Evolutionary conservation across 2,888 invertebrate genomes (phyloP).

Genomic region (Hirtodrosophila trivittata): DNA sequence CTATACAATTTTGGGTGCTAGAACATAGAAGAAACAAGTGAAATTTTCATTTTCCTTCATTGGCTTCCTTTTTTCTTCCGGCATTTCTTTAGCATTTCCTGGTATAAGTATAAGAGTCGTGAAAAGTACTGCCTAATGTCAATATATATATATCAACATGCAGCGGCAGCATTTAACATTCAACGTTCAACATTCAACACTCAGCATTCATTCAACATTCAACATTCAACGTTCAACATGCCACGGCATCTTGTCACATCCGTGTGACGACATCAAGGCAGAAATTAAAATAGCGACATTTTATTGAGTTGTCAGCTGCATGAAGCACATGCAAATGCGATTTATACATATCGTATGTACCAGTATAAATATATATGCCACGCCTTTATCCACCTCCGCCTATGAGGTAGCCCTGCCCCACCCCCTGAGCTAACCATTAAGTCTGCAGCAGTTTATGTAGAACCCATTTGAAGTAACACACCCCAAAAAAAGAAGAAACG

Average conservation of each 20-base stretch:
- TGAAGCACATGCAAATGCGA: slow-evolving; percentile 56
- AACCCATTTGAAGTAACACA: slow-evolving; percentile 51
- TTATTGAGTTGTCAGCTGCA: slow-evolving; percentile 76
- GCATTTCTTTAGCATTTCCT: slow-evolving; percentile 28
- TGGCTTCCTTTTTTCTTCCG: neutral
- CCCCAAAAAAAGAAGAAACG: slow-evolving; percentile 56
- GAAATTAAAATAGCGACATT: slow-evolving; percentile 71
- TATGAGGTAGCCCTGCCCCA: slow-evolving; percentile 12
- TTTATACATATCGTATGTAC: neutral
- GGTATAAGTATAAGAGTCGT: slow-evolving; percentile 55
- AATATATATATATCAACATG: slow-evolving; percentile 73
- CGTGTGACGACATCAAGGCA: slow-evolving; percentile 60
- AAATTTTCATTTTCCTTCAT: neutral
- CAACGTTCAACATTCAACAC: slow-evolving; percentile 30
- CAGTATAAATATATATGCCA: slow-evolving; percentile 41
- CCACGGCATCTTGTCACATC: slow-evolving; percentile 54
- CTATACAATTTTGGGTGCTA: no score
- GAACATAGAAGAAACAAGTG: no score
- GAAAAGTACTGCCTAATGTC: slow-evolving; percentile 56
- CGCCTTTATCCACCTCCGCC: slow-evolving; percentile 44
- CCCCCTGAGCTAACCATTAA: slow-evolving; percentile 12
- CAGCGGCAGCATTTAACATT: slow-evolving; percentile 23
- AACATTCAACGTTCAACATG: slow-evolving; percentile 33
- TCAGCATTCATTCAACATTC: slow-evolving; percentile 54
- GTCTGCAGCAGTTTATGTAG: slow-evolving; percentile 14